Evolutionary conservation across 2,888 invertebrate species (phyloP), one percentile per base, ranked within the genome.

Genomic region (Lepas anatifera): DNA sequence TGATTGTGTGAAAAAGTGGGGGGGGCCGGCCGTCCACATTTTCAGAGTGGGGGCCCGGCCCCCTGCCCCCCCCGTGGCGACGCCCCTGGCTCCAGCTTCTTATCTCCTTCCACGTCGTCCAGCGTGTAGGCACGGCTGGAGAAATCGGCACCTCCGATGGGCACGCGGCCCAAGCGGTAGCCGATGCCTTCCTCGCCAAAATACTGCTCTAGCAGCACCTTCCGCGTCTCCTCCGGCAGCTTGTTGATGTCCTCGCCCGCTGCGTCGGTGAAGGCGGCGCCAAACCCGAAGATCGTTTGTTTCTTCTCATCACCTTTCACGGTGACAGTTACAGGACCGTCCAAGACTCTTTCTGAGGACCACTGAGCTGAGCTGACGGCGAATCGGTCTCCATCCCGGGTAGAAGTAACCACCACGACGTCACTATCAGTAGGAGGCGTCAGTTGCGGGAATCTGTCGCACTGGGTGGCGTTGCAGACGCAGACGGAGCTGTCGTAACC

Each of bases 101-200:
- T 75, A 67, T 78, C 77, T 68, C 81, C 80, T 8, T 78, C 79
- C 75, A 87, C 86, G 75, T 87, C 84, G 75, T 81, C 81, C 73
- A 92, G 86, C 68, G 93, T 91, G 79, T 81, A 84, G 7, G 77
- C 75, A 16, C 84, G 85, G 0, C 87, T 85, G 0, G 95, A 95
- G 79, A 95, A 95, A 80, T 95, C 95, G 69, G 86, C 85, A 11
- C 94, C 92, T 1, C 86, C 95, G 72, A 95, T 90, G 0, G 95
- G 89, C 8, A 92, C 85, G 52, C 95, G 84, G 64, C 89, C 87
- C 74, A 94, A 78, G 75, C 85, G 89, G 79, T 92, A 95, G 73
- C 87, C 87, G 70, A 90, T 82, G 13, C 95, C 95, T 1, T 80
- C 76, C 16, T 3, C 6, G 16, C 85, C 83, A 76, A 86, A 92